These are phyloP conservation scores for Oryzias dopingdopingensis DNA, from an alignment of 2,797 vertebrate genomes.

Conservation along the genomic window DNA sequence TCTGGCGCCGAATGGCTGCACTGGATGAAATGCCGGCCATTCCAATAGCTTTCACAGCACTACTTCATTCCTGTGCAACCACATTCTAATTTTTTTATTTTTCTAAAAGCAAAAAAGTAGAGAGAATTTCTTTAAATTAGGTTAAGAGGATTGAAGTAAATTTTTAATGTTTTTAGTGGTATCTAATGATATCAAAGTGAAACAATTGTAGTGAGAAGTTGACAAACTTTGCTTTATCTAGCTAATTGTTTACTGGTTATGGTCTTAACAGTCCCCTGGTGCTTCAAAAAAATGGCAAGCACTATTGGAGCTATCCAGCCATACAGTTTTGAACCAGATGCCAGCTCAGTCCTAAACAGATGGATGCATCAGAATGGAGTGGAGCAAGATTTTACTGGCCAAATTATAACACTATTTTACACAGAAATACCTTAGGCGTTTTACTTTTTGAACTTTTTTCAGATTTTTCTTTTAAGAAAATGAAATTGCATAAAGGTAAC, in stretches of 20 bases:
- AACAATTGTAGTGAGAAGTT: constrained; percentile 46
- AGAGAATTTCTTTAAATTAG: constrained; percentile 30
- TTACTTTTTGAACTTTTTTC: no score
- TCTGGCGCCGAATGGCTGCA: constrained; percentile 64
- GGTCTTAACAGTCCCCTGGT: no score
- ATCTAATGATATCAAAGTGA: constrained; percentile 39
- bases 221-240: constrained; percentile 43
- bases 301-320: no score
- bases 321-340: no score
- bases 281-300: no score
- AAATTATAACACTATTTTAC: no score
- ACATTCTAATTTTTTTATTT: constrained; percentile 29
- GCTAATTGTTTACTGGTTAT: constrained; percentile 22
- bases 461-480: no score
- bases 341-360: no score
- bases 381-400: no score
- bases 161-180: neutral
- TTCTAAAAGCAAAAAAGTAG: constrained; percentile 15
- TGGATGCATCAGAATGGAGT: no score
- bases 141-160: constrained; percentile 20
- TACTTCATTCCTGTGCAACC: constrained; percentile 47
- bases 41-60: constrained; percentile 57
- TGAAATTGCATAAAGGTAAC: no score
- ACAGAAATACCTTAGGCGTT: no score
- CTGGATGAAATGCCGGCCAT: constrained; percentile 68